Conservation (phyloP, 2,888 invertebrate genomes). For the Sinentomon sp. region DNA sequence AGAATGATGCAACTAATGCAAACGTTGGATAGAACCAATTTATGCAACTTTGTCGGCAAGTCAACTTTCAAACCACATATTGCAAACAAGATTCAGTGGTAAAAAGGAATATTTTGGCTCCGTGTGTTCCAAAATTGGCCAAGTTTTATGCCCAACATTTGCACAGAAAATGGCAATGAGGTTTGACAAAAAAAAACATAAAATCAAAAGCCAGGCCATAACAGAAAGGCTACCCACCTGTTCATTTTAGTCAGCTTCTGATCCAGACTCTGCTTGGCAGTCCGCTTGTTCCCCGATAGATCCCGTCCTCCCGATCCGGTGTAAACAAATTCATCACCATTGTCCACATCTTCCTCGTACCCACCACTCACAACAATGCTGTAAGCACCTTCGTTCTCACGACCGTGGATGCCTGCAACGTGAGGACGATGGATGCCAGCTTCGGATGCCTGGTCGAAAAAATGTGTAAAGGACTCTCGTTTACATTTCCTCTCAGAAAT, state of each 20-base stretch:
- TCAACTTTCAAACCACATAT: no score
- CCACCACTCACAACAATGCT: slow-evolving; percentile 55
- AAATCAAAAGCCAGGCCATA: background rate
- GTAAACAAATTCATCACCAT: slow-evolving; percentile 50
- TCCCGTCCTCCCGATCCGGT: slow-evolving; percentile 63
- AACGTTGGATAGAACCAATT: no score
- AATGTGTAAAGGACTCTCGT: no score
- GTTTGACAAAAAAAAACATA: background rate
- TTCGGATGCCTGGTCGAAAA: slow-evolving; percentile 44
- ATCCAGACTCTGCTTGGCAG: slow-evolving; percentile 47
- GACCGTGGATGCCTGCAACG: slow-evolving; percentile 57
- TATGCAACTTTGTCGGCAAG: no score
- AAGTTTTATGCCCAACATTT: no score
- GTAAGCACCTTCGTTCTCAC: slow-evolving; percentile 46
- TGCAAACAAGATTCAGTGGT: no score
- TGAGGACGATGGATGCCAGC: slow-evolving; percentile 54
- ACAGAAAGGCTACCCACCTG: slow-evolving; percentile 31
- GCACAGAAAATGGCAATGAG: no score
- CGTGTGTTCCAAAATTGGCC: no score
- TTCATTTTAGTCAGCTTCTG: slow-evolving; percentile 48
- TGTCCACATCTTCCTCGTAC: slow-evolving; percentile 55
- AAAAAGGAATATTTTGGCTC: no score
- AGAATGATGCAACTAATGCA: no score
- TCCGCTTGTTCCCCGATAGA: slow-evolving; percentile 52
- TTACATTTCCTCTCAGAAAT: no score